Conservation (phyloP, 2,888 invertebrate species). For the Hyppa rectilinea region DNA sequence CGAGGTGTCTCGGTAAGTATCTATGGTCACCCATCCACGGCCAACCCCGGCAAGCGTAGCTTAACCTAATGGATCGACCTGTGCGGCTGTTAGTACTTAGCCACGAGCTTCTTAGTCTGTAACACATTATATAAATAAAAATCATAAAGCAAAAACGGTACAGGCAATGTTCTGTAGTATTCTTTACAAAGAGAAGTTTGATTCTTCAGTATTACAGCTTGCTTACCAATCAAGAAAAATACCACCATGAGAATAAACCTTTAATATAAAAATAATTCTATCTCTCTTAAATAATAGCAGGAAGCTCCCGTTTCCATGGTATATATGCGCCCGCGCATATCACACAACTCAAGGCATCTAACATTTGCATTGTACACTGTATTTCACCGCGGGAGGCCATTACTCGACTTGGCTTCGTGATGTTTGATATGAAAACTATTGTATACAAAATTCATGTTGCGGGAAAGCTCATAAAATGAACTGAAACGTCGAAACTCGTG, state of each 20-base stretch:
- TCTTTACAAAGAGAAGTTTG: not conserved
- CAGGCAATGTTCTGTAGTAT: not conserved
- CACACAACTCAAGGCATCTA: slow-evolving; percentile 43
- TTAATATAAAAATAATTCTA: too few species aligned
- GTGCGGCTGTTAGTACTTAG: too few species aligned
- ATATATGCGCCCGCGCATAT: slow-evolving; percentile 40
- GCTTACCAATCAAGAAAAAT: slow-evolving; percentile 1
- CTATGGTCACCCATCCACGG: too few species aligned
- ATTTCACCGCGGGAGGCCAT: slow-evolving; percentile 53
- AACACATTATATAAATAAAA: too few species aligned
- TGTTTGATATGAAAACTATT: slow-evolving; percentile 64
- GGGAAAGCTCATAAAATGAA: slow-evolving; percentile 52
- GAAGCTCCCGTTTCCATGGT: slow-evolving; percentile 48
- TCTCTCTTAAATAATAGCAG: slow-evolving; percentile 23
- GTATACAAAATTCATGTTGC: slow-evolving; percentile 49
- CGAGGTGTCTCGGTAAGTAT: too few species aligned
- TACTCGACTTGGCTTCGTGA: slow-evolving; percentile 57
- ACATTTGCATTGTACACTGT: slow-evolving; percentile 56
- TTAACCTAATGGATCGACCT: too few species aligned
- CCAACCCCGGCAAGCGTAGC: too few species aligned
- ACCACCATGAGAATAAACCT: slow-evolving; percentile 13
- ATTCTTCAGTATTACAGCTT: slow-evolving; percentile 2
- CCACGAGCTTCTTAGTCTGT: too few species aligned
- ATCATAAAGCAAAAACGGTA: not conserved
- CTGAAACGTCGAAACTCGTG: slow-evolving; percentile 55